Percentiles rank a stretch among this genome's conserved stretches.
phyloP scores from a whole-genome alignment of 2,888 invertebrate species.

The Neuroscelio doddi region DNA sequence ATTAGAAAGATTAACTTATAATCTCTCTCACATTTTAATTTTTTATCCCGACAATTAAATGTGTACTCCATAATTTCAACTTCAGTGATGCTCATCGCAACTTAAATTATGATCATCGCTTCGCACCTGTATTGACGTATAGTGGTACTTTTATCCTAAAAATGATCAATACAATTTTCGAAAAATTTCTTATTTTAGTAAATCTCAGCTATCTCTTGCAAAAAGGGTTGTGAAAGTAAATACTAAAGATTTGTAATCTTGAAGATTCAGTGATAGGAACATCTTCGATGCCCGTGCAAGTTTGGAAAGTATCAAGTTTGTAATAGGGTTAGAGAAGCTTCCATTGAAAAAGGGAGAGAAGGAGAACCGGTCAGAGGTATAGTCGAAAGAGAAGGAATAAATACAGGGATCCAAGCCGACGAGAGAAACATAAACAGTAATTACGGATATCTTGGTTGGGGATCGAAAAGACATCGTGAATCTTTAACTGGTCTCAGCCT shows the following conservation, averaged over 20 bases:
- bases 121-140: too few species aligned
- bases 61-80: too few species aligned
- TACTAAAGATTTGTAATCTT: conserved; percentile 38
- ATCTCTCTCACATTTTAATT: too few species aligned
- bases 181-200: too few species aligned
- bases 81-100: too few species aligned
- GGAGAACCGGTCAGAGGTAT: conserved; percentile 44
- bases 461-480: conserved; percentile 72
- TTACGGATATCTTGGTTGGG: conserved; percentile 71
- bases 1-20: too few species aligned
- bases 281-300: conserved; percentile 45
- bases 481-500: conserved; percentile 71
- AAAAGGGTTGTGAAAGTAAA: conserved; percentile 33
- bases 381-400: conserved; percentile 55
- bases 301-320: conserved; percentile 56
- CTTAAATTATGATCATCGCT: too few species aligned
- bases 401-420: conserved; percentile 62
- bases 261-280: conserved; percentile 43
- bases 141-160: too few species aligned
- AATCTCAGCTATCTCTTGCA: conserved; percentile 9
- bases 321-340: conserved; percentile 49
- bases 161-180: too few species aligned
- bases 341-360: conserved; percentile 42
- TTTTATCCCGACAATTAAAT: too few species aligned
- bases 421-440: conserved; percentile 73